Percentiles rank a stretch among this genome's conserved stretches.
These are phyloP conservation scores for Chloropsis hardwickii DNA, from an alignment of 2,113 vertebrate species.

Conservation along the genomic window DNA sequence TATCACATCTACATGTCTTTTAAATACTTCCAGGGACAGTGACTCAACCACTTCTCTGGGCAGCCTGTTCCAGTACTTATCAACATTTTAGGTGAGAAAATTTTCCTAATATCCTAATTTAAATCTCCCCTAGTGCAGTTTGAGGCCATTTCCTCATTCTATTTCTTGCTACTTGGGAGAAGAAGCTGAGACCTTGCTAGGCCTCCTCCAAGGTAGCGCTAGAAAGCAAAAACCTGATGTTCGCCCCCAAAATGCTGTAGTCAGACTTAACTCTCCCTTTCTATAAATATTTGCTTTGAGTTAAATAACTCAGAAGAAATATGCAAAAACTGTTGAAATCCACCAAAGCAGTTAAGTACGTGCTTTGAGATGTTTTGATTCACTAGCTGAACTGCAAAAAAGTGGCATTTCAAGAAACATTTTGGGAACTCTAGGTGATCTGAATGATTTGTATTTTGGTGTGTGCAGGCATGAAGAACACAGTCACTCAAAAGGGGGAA, in stretches of 20 bases:
- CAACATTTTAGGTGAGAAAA: neutral
- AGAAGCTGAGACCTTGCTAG: neutral
- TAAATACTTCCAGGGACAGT: neutral
- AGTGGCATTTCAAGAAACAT: neutral
- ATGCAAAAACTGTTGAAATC: neutral
- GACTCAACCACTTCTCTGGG: neutral
- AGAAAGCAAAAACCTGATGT: accelerated
- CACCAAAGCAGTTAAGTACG: neutral
- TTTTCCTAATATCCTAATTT: neutral
- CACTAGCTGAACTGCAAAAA: neutral
- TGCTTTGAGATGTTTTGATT: neutral
- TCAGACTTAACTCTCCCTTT: neutral
- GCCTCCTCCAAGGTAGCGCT: accelerated
- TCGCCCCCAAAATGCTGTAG: accelerated
- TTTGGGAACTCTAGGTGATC: neutral
- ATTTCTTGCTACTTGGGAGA: neutral
- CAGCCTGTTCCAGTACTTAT: neutral
- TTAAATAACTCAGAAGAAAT: neutral
- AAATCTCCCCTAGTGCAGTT: neutral
- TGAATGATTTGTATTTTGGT: neutral
- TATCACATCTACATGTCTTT: neutral
- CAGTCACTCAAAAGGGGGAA: neutral
- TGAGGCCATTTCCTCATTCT: neutral
- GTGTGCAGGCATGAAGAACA: neutral
- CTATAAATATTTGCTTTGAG: neutral